Evolutionary conservation across 64 coral and sea anemone species (phyloP).

Genomic region (Astreopora myriophthalma): DNA sequence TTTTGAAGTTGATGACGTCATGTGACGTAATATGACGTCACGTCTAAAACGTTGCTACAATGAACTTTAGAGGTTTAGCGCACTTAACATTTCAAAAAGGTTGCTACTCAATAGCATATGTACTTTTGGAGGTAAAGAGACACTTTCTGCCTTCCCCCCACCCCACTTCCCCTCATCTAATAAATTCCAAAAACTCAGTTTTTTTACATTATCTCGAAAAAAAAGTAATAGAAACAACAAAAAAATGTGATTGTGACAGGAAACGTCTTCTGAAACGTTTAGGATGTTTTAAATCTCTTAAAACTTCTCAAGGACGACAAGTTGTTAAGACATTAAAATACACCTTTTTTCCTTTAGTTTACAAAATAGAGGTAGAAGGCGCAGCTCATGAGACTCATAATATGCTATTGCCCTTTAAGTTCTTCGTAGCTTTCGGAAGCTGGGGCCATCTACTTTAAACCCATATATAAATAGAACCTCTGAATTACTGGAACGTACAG

Average conservation of each 20-base stretch:
- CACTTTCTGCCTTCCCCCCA: conserved; percentile 22
- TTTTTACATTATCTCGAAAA: background rate
- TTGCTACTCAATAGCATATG: background rate
- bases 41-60: background rate
- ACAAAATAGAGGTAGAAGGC: conserved; percentile 21
- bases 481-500: conserved; percentile 1
- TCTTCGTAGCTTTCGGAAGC: background rate
- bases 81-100: background rate
- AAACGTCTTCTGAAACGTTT: conserved; percentile 7
- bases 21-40: conserved; percentile 3
- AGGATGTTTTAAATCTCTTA: background rate
- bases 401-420: background rate
- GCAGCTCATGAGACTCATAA: conserved; percentile 13
- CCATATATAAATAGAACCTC: conserved; percentile 4
- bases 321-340: conserved; percentile 2
- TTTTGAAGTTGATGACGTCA: conserved; percentile 31
- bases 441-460: conserved; percentile 17
- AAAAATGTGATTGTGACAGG: conserved; percentile 11
- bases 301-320: conserved; percentile 8
- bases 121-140: conserved; percentile 2
- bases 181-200: background rate
- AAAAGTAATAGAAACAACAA: conserved; percentile 9
- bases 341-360: background rate
- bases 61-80: background rate
- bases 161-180: background rate